phyloP scores from a whole-genome alignment of 2,113 vertebrate genomes.

The Lampris incognitus region DNA sequence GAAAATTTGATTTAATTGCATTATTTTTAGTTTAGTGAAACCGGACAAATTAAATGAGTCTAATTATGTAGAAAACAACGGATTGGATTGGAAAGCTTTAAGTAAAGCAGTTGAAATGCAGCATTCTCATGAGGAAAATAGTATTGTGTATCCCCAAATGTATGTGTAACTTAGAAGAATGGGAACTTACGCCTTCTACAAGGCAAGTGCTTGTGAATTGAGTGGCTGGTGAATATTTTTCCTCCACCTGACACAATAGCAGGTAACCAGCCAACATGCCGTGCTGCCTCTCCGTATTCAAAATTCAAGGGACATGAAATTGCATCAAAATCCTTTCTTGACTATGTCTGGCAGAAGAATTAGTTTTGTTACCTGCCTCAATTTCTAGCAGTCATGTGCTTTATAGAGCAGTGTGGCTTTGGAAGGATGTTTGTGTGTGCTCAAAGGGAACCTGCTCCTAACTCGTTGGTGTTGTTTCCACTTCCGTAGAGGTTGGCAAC shows the following conservation, averaged over 20 bases:
- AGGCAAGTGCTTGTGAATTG: slow-evolving; percentile 42
- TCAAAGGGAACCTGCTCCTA: slow-evolving; percentile 60
- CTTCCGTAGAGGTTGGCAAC: slow-evolving; percentile 93
- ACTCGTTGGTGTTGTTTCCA: slow-evolving; percentile 78
- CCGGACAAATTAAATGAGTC: too few species aligned
- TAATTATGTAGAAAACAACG: too few species aligned
- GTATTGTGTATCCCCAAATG: too few species aligned
- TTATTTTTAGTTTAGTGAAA: too few species aligned
- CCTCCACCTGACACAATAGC: slow-evolving; percentile 30
- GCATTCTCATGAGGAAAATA: too few species aligned
- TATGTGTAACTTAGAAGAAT: not conserved
- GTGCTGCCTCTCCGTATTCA: slow-evolving; percentile 1
- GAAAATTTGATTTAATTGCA: too few species aligned
- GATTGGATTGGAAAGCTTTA: too few species aligned
- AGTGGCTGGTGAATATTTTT: slow-evolving; percentile 12
- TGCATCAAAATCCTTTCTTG: slow-evolving; percentile 38
- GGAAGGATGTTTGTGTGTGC: slow-evolving; percentile 59
- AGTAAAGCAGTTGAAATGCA: too few species aligned
- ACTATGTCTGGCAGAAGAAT: not conserved
- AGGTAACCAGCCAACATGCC: slow-evolving; percentile 49
- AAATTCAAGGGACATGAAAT: slow-evolving; percentile 41
- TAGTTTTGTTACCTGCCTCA: slow-evolving; percentile 46
- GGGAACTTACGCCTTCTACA: slow-evolving; percentile 25
- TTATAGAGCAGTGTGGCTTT: slow-evolving; percentile 53
- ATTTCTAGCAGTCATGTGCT: slow-evolving; percentile 23